Base-by-base conservation (phyloP, 2,113 vertebrate species). In the Passer domesticus region DNA sequence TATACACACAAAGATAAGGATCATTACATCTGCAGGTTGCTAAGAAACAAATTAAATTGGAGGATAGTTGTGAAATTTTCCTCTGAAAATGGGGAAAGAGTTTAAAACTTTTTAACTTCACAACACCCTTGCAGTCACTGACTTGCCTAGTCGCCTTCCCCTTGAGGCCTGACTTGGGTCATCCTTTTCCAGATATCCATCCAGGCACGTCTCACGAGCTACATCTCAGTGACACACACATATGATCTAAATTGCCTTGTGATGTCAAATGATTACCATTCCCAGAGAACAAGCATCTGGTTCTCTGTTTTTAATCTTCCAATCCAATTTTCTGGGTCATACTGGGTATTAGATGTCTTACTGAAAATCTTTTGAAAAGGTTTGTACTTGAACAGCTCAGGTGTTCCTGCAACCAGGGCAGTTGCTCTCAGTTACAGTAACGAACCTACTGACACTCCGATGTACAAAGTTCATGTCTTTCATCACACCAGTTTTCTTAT, bases 11-110 rank as follows among this genome's bases (percentile, higher is more conserved):
- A 77, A 75, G 95, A 82, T 83, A 92, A 59, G 50, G 37, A 95
- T 87, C 69, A 81, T 72, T 94, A 87, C 83, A 83, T 78, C 80
- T 64, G 27, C 47, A 78, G 47, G 66, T 84, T 89, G 83, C 81
- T 87, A 91, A 84, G 87, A 60, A 91, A 95, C 87, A 91, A 92
- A 87, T 80, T 74, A 89, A 90, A 87, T 33, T 63, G 75, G 41
- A 87, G 9, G 37, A 83, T 2, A 79, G 66, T 41, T 79, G 43
- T 52, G 76, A 92, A 88, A 78, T 60, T 44, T 68, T 92, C 31
- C 39, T 63, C 47, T 66, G 41, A 21, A 92, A 81, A 56, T 1
- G 3, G 35, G 41, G 28, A 83, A 58, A 86, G 81, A 28, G 52
- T 91, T 79, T 56, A 11, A 1, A 75, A 20, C 17, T 83, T 90